Conservation (phyloP, 2,113 vertebrate genomes). For the Struthidea cinerea region DNA sequence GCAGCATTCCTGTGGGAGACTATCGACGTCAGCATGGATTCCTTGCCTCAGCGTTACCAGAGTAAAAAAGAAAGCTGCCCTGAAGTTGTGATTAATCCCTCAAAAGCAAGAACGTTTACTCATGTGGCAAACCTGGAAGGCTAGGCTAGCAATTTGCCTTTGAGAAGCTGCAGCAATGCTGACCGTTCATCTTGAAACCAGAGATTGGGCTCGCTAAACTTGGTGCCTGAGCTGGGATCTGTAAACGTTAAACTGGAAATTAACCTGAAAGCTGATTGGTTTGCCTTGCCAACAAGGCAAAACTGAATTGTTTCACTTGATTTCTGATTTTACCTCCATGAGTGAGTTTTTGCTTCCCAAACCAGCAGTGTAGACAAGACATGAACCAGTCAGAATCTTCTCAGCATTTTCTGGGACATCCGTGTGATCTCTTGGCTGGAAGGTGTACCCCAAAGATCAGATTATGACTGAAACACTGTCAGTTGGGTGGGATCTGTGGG, state of each 20-base stretch:
- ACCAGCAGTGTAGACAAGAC: background rate
- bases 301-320: background rate
- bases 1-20: conserved; percentile 37
- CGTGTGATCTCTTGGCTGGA: background rate
- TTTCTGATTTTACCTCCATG: background rate
- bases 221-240: background rate
- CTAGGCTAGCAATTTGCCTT: background rate
- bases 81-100: conserved; percentile 11
- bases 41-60: background rate
- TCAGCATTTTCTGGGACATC: background rate
- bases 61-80: background rate
- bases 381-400: background rate
- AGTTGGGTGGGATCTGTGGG: background rate
- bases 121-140: background rate
- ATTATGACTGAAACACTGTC: background rate
- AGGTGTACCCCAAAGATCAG: background rate
- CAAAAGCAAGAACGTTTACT: conserved; percentile 4
- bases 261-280: background rate
- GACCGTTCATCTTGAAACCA: background rate
- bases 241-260: background rate
- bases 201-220: background rate
- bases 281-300: background rate
- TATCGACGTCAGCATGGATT: background rate
- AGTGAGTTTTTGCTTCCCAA: background rate
- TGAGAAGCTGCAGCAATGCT: background rate